Base-by-base conservation (phyloP, 2,888 invertebrate genomes). In the Tachina grossa region DNA sequence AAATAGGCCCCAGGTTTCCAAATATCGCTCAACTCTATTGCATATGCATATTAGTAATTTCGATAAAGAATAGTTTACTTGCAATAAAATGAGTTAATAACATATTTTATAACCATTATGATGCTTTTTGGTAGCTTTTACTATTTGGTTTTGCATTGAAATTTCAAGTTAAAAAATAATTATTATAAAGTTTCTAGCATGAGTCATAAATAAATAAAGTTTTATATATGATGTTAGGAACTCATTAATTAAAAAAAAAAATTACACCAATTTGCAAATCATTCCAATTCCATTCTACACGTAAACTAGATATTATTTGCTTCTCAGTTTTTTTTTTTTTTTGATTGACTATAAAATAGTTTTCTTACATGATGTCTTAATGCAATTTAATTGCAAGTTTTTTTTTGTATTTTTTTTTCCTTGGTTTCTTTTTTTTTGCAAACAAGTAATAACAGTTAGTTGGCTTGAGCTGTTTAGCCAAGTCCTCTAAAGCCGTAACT, bases 341-440 rank as follows among this genome's bases (percentile, higher is more conserved):
- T n/a, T n/a, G n/a, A 13, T 72, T 72, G 31, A 5, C 9, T 65
- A 49, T 16, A 71, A 81, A 84, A 72, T 59, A 19, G 69, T 82
- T 75, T 75, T 49, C 41, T 65, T 51, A 63, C 59, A 69, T 78
- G 78, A 78, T 82, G 78, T 69, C 81, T 81, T 82, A 85, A 69
- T 84, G 53, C 61, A 69, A 74, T 74, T 66, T 68, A 19, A 69
- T 75, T 75, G 75, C 68, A 61, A 69, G 16, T n/a, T 57, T 49
- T 45, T 66, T 45, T 2, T 65, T 9, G 6, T 31, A 31, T 6
- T 6, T 31, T 31, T 10, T 1, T 53, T n/a, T 2, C 0, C 9
- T 51, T 9, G 6, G 1, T 19, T 55, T 10, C n/a, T 22, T 31
- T 22, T 10, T 22, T 22, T 31, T 22, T 9, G 22, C 49, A 55